Evolutionary conservation across 2,113 vertebrate genomes (phyloP).

Genomic region (Pithys albifrons): DNA sequence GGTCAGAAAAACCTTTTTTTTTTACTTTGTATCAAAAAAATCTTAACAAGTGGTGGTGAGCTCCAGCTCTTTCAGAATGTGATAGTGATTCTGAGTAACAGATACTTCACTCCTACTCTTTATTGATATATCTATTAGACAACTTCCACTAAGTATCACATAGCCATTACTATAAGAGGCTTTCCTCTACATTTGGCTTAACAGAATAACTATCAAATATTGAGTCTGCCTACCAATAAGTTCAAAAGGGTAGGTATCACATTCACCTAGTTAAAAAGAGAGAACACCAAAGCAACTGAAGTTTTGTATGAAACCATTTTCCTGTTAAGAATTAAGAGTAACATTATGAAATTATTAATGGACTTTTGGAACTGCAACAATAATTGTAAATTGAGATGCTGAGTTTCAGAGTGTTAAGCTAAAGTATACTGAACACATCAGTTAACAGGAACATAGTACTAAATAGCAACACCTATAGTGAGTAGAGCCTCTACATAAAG

Average conservation of each 20-base stretch:
- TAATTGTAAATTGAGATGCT: not conserved
- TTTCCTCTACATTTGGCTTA: not conserved
- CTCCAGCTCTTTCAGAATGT: not conserved
- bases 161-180: not conserved
- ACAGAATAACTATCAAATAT: not conserved
- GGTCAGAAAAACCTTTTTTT: not conserved
- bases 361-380: not conserved
- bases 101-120: not conserved
- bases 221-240: not conserved
- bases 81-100: not conserved
- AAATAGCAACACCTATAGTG: not conserved
- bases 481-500: not conserved
- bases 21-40: not conserved
- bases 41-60: not conserved
- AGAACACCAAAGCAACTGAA: not conserved
- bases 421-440: not conserved
- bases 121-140: not conserved
- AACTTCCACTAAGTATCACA: not conserved
- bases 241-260: not conserved
- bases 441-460: not conserved
- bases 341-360: not conserved
- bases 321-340: not conserved
- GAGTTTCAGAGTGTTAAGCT: not conserved
- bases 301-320: not conserved
- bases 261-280: not conserved